Conservation (phyloP, 1,140 invertebrate species). For the Hycleus cichorii region DNA sequence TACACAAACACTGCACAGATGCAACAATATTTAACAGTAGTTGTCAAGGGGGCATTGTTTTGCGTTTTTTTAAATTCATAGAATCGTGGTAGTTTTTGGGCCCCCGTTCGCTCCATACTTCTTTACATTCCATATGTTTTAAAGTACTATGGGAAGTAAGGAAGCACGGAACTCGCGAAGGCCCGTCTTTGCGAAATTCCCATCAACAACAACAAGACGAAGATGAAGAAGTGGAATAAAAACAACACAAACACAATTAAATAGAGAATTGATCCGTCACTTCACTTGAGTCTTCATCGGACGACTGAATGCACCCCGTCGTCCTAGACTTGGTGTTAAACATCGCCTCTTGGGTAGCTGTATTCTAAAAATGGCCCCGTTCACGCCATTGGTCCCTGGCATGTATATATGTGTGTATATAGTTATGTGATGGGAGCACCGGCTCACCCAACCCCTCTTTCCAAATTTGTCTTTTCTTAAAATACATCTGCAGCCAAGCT, state of each 20-base stretch:
- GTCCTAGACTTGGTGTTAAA: conserved; percentile 9
- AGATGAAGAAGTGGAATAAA: background rate
- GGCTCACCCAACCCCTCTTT: conserved; percentile 42
- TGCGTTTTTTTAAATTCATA: background rate
- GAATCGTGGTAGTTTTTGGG: conserved; percentile 2
- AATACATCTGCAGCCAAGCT: conserved; percentile 56
- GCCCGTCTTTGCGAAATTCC: conserved; percentile 20
- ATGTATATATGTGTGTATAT: background rate
- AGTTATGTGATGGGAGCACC: conserved; percentile 10
- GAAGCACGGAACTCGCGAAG: conserved; percentile 82
- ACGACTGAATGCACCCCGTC: conserved; percentile 44
- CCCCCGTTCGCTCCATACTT: conserved; percentile 79
- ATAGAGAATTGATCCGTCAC: background rate
- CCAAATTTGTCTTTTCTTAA: conserved; percentile 76
- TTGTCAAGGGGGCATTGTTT: background rate
- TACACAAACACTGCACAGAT: conserved; percentile 10
- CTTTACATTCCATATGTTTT: conserved; percentile 93
- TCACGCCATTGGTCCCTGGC: conserved; percentile 35
- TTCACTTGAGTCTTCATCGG: conserved; percentile 24
- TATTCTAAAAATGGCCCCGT: conserved; percentile 53
- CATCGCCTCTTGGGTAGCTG: conserved; percentile 33
- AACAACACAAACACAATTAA: background rate
- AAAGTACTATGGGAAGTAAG: conserved; percentile 89
- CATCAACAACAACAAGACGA: background rate
- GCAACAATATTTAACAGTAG: background rate